Evolutionary conservation across 2,113 vertebrate genomes (phyloP), one percentile per base, ranked within the genome.

Genomic region (Mormyrus lacerda): DNA sequence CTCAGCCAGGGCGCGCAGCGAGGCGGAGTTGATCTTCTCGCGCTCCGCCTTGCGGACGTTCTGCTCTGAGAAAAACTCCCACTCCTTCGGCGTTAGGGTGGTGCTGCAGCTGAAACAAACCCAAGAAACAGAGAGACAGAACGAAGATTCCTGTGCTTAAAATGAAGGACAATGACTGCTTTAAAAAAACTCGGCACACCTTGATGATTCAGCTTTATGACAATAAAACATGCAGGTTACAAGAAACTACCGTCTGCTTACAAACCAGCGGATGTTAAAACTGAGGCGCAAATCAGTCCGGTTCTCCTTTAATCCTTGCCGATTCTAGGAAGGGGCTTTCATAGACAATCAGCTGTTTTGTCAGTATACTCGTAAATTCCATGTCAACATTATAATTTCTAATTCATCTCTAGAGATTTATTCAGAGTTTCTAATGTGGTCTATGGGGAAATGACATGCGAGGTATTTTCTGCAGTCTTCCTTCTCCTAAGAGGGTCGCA

Each of bases 11-110:
- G 92, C 91, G 85, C 95, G 93, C 50, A 99, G 94, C 0, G 92
- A 91, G 89, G 94, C 21, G 0, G 98, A 97, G 93, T 95, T 98
- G 89, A 92, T 97, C 87, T 95, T 95, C 95, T 99, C 97, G 84
- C 95, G 96, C 92, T 97, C 97, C 0, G 97, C 97, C 89, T 97
- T 98, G 90, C 93, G 90, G 58, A 98, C 92, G 1, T 97, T 98
- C 42, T 92, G 2, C 13, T 95, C 95, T 79, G 97, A 97, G 93
- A 97, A 96, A 88, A 94, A 94, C 89, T 94, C 89, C 98, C 98
- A 99, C 90, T 98, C 96, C 44, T 94, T 92, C 1, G 95, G 96
- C 48, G 94, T 97, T 92, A 98, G 94, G 0, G 95, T 91, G 42
- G 94, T 95, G n/a, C 95, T 96, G 90, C 50, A 53, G 31, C 27